Conservation (phyloP, 2,113 vertebrate species). For the Balaenoptera acutorostrata region DNA sequence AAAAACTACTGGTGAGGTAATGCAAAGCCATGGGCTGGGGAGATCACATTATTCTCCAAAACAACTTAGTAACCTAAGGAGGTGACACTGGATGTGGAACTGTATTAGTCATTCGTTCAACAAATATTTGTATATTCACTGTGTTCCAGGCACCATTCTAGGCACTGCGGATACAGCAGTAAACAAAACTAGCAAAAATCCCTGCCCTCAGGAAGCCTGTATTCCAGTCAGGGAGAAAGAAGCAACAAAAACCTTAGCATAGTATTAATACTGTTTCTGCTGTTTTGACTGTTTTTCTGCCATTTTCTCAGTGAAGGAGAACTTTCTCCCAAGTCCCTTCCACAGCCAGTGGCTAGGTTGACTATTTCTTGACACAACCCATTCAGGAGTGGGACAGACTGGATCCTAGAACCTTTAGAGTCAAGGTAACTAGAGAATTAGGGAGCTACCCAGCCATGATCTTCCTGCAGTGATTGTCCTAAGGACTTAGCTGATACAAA, state of each 20-base stretch:
- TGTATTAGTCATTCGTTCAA: not conserved
- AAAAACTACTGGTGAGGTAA: not conserved
- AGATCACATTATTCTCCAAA: not conserved
- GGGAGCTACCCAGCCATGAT: not conserved
- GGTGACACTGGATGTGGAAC: not conserved
- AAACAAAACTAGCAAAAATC: constrained; percentile 3
- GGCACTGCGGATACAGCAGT: not conserved
- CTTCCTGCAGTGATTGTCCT: not conserved
- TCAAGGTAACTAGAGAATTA: not conserved
- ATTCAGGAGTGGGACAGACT: not conserved
- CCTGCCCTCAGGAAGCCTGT: not conserved
- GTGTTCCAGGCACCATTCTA: not conserved
- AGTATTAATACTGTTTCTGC: not conserved
- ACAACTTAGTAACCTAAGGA: not conserved
- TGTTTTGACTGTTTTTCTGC: not conserved
- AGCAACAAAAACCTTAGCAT: not conserved
- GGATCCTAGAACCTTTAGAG: not conserved
- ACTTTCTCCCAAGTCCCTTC: not conserved
- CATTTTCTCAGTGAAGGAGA: not conserved
- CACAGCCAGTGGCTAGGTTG: not conserved
- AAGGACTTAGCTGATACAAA: not conserved
- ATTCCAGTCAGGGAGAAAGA: not conserved
- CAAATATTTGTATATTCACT: not conserved
- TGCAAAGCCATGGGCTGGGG: not conserved
- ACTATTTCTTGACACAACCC: not conserved